Evolutionary conservation across 2,113 vertebrate species (phyloP), one percentile per base, ranked within the genome.

Genomic region (Tursiops truncatus): DNA sequence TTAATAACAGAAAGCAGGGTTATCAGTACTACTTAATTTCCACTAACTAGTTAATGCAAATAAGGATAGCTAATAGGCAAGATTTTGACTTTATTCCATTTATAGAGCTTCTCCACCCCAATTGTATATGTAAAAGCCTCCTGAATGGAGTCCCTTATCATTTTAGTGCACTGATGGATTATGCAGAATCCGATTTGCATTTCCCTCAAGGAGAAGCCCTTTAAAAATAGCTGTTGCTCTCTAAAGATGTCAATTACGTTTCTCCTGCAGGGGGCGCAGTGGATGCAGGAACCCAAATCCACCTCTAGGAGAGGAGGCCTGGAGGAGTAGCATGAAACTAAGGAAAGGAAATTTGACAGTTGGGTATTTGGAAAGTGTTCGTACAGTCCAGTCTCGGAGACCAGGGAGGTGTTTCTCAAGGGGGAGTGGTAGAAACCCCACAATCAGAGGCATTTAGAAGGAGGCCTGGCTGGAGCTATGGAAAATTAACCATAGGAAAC

Each of bases 401-500:
- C 53, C 8, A 65, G 44, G 95, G 95, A 95, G 96, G 71, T 82
- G 84, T 95, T 92, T 98, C 95, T 95, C 95, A 94, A 95, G 96
- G 95, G 96, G 95, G 94, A 97, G 96, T 0, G 18, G 93, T 98
- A 94, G 98, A 95, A 98, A 97, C 38, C 96, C 94, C 85, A 96
- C 86, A 47, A 79, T 95, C 95, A 95, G 95, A 98, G 93, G 86
- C 82, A 63, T 83, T 96, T 95, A 92, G 88, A 91, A 98, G 96
- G 97, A 95, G 97, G 96, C 62, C 95, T 97, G 97, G 97, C 98
- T 94, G 94, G 89, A 12, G 0, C 67, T 25, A 65, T 96, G 98
- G 98, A 98, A 98, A 98, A 82, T 84, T 50, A 91, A 63, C 62
- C 65, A 28, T n/a, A 90, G 92, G 91, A 83, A 98, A 88, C 95